phyloP scores from a whole-genome alignment of 1,140 invertebrate species.

The Bacillus rossius region DNA sequence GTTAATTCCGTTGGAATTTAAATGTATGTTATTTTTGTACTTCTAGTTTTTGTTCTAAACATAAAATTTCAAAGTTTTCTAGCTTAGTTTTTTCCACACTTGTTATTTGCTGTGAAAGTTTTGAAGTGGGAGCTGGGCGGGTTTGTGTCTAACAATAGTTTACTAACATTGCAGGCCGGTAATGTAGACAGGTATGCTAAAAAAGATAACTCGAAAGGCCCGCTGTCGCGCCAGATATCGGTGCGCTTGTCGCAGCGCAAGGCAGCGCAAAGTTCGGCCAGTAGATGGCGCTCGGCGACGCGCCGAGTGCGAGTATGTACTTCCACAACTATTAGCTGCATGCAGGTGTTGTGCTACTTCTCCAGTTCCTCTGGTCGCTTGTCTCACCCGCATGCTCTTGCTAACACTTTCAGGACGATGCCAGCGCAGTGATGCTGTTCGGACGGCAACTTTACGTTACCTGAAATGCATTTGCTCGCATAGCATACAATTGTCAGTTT shows the following conservation, averaged over 20 bases:
- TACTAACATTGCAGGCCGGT: constrained; percentile 4
- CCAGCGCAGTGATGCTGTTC: no score
- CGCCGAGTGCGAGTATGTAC: constrained; percentile 57
- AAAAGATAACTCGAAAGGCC: constrained; percentile 28
- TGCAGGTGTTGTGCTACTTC: background rate
- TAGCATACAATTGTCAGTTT: no score
- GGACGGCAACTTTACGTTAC: no score
- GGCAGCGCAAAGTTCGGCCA: constrained; percentile 31
- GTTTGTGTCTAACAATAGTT: no score
- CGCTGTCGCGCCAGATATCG: constrained; percentile 47
- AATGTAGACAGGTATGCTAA: background rate
- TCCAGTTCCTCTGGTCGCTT: background rate
- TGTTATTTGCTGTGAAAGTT: no score
- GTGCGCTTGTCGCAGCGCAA: constrained; percentile 36
- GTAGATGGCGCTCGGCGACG: constrained; percentile 56
- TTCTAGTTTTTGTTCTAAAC: no score
- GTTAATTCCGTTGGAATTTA: no score
- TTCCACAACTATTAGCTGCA: background rate
- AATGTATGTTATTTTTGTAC: no score
- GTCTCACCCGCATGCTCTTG: background rate
- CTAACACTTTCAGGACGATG: background rate
- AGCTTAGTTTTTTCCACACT: no score
- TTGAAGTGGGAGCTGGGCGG: no score
- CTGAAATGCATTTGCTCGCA: no score
- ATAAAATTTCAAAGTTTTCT: no score